These are phyloP conservation scores for Umimayanthus chanpuru DNA, from an alignment of 92 coral and sea anemone species.

Conservation along the genomic window DNA sequence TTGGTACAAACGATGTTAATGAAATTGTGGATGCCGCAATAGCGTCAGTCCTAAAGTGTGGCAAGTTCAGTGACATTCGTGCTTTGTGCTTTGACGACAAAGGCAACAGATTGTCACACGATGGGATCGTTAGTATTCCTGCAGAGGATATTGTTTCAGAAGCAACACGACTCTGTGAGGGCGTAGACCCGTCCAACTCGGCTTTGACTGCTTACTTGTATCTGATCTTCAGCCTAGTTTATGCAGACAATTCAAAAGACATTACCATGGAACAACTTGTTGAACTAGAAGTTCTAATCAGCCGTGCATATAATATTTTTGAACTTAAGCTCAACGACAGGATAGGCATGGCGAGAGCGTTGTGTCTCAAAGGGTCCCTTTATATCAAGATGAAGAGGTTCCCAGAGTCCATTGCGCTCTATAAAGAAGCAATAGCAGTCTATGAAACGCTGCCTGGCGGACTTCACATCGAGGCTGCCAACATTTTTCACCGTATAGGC, in stretches of 20 bases:
- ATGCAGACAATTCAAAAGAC: background rate
- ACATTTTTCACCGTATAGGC: slow-evolving; percentile 22
- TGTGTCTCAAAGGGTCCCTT: background rate
- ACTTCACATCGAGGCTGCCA: slow-evolving; percentile 29
- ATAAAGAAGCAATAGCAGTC: slow-evolving; percentile 1
- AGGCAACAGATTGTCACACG: slow-evolving; percentile 18
- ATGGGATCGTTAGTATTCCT: slow-evolving; percentile 19
- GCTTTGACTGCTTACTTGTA: slow-evolving; percentile 5
- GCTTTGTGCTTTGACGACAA: slow-evolving; percentile 10
- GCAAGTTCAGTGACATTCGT: background rate
- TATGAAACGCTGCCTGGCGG: slow-evolving; percentile 17
- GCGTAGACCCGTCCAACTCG: slow-evolving; percentile 21
- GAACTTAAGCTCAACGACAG: slow-evolving; percentile 15
- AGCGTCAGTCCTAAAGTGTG: background rate
- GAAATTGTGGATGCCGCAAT: slow-evolving; percentile 20
- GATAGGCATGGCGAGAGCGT: slow-evolving; percentile 34
- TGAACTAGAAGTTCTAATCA: slow-evolving; percentile 19
- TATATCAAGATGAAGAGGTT: slow-evolving; percentile 5
- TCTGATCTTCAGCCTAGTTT: slow-evolving; percentile 22
- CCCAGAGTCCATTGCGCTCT: slow-evolving; percentile 11
- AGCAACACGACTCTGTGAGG: slow-evolving; percentile 32
- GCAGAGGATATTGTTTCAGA: slow-evolving; percentile 29
- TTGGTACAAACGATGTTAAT: slow-evolving; percentile 7
- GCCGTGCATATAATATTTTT: slow-evolving; percentile 11
- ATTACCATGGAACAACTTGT: background rate